Conservation (phyloP, 2,113 vertebrate genomes). For the Labrus mixtus region DNA sequence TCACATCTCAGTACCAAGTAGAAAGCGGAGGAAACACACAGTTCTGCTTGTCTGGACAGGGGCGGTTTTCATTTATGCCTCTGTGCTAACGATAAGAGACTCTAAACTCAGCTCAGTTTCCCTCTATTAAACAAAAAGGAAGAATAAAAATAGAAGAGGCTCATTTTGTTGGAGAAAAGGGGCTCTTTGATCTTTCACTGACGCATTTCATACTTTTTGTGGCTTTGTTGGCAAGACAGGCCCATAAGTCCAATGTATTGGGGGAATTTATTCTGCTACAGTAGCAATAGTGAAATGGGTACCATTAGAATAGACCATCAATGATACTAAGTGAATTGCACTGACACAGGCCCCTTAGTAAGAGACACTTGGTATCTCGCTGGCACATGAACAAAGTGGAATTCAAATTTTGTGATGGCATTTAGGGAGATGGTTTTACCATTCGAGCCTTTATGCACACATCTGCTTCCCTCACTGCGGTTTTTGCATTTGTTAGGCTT, state of each 20-base stretch:
- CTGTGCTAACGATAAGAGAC: conserved; percentile 57
- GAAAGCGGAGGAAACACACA: conserved; percentile 66
- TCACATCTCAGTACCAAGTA: conserved; percentile 63
- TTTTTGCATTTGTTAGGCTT: background rate
- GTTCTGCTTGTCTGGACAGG: conserved; percentile 65
- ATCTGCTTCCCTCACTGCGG: background rate
- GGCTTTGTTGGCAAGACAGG: background rate
- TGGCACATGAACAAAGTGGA: conserved; percentile 26
- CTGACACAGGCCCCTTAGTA: background rate
- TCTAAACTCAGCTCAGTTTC: conserved; percentile 58
- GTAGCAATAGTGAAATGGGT: conserved; percentile 15
- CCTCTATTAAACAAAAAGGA: background rate
- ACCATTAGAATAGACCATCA: conserved; percentile 30
- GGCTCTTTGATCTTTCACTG: conserved; percentile 40
- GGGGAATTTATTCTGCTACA: conserved; percentile 11
- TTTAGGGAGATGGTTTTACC: conserved; percentile 16
- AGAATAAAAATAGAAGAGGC: background rate
- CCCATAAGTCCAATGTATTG: conserved; percentile 7
- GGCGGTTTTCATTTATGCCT: conserved; percentile 50
- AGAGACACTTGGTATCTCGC: conserved; percentile 18
- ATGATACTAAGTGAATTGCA: conserved; percentile 34
- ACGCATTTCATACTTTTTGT: conserved; percentile 23
- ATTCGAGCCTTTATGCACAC: background rate
- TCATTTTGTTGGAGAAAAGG: conserved; percentile 8
- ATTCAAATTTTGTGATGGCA: conserved; percentile 1